Base-by-base conservation (phyloP, 2,888 invertebrate species). In the Anodontia alba region DNA sequence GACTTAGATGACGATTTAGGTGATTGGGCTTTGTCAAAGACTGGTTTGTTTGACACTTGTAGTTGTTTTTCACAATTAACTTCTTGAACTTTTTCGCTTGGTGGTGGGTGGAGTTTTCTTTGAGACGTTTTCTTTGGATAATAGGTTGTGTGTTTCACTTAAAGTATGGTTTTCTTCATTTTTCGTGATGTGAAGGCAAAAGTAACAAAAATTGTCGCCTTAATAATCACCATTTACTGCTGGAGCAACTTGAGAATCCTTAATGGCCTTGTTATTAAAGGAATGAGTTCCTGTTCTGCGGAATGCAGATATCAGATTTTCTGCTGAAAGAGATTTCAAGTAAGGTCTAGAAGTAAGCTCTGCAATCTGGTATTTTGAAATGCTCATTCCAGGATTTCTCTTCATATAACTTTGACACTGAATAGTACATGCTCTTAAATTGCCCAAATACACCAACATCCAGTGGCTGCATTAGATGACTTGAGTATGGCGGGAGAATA, bases 341-440 rank as follows among this genome's bases (percentile, higher is more conserved):
- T 86, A 83, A 1, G 83, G 74, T 33, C 74, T 79, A 26, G 70
- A 43, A 10, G 82, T 78, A 15, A 84, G 51, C 29, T 46, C 42
- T 1, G 80, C 76, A 26, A 84, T 69, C 17, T 82, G 66, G 57
- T 84, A 80, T 43, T 71, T 82, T 23, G 81, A 75, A 31, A 81
- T 76, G 17, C 10, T 29, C 20, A 70, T 46, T 17, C 79, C 76
- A 31, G 84, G 80, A 54, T 80, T 73, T 38, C 66, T 42, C 31
- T 75, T 33, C 69, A 86, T 33, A 33, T 73, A 84, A n/a, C 72
- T 23, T 26, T 76, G 36, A 67, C 84, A 86, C 68, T 80, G 80
- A 10, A 23, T 49, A 38, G 80, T 82, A 84, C 36, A 68, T 66
- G 29, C 17, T 26, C 29, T 57, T 57, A 17, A 57, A 26, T 57